A percentile compares a stretch with the other conserved stretches of the same genome.
Conservation (phyloP, 2,113 vertebrate species). For the Bos indicus region DNA sequence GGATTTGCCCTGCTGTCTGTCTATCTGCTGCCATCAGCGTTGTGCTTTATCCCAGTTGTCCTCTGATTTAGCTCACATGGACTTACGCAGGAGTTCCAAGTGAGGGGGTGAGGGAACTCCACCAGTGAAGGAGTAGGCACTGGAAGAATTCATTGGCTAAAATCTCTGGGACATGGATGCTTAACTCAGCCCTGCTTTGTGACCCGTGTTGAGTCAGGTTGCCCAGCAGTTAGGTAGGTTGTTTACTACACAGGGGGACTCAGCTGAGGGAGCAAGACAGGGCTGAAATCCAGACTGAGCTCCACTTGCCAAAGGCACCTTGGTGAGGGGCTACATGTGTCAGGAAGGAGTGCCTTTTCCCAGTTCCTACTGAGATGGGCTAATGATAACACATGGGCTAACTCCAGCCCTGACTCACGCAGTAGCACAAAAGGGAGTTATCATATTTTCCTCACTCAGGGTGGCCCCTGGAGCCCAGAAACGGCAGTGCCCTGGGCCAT, state of each 20-base stretch:
- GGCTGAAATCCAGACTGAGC: background rate
- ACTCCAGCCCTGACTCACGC: background rate
- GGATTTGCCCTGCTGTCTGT: background rate
- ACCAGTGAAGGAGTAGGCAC: background rate
- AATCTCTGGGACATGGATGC: background rate
- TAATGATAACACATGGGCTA: accelerated
- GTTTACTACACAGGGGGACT: background rate
- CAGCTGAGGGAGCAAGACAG: background rate
- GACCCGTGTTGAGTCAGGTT: background rate
- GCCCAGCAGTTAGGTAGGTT: background rate
- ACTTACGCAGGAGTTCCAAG: background rate
- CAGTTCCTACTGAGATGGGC: background rate
- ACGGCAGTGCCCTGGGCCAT: background rate
- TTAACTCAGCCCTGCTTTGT: background rate
- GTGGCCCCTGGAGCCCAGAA: background rate
- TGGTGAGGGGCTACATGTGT: background rate
- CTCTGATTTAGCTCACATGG: background rate
- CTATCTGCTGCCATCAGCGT: no score
- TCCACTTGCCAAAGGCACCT: background rate
- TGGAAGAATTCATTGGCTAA: background rate
- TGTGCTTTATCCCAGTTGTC: background rate
- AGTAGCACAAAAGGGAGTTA: background rate
- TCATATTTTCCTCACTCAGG: background rate
- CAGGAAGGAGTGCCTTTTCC: background rate
- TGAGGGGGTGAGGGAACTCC: background rate